Evolutionary conservation across 2,888 invertebrate species (phyloP).

Genomic region (Syrphus vitripennis): DNA sequence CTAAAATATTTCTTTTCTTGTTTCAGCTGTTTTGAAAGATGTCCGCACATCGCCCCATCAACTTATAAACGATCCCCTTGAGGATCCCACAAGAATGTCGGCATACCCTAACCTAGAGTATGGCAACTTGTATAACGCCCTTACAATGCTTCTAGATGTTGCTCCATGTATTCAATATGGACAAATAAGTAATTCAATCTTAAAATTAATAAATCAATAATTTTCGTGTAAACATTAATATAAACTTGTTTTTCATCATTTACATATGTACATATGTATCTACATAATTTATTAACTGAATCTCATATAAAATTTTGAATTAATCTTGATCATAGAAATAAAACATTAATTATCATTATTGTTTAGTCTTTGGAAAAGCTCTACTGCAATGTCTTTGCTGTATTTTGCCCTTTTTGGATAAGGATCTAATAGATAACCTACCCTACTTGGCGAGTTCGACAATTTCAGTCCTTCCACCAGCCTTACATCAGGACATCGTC

Average conservation of each 20-base stretch:
- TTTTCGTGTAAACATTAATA: too few species aligned
- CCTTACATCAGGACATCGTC: slow-evolving; percentile 96
- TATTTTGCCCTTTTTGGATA: slow-evolving; percentile 96
- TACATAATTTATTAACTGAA: neutral
- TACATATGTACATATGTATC: too few species aligned
- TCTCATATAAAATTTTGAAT: neutral
- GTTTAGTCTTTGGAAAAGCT: slow-evolving; percentile 94
- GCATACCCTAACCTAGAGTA: slow-evolving; percentile 98
- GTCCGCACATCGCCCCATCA: slow-evolving; percentile 96
- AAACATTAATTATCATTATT: neutral
- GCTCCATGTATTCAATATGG: slow-evolving; percentile 95
- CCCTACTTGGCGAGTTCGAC: slow-evolving; percentile 97
- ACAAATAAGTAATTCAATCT: slow-evolving; percentile 85
- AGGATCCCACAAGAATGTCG: slow-evolving; percentile 92
- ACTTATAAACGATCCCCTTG: slow-evolving; percentile 93
- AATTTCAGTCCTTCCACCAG: slow-evolving; percentile 94
- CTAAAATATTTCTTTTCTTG: neutral
- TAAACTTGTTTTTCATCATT: too few species aligned
- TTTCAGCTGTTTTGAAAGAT: slow-evolving; percentile 95
- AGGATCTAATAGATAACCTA: slow-evolving; percentile 96
- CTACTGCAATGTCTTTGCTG: slow-evolving; percentile 96
- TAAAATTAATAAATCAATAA: too few species aligned
- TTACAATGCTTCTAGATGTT: slow-evolving; percentile 91
- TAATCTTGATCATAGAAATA: neutral
- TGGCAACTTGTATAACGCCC: slow-evolving; percentile 95